Percentiles rank a stretch among this genome's conserved stretches.
These are phyloP conservation scores for Anableps anableps DNA, from an alignment of 2,797 vertebrate species.

Conservation along the genomic window DNA sequence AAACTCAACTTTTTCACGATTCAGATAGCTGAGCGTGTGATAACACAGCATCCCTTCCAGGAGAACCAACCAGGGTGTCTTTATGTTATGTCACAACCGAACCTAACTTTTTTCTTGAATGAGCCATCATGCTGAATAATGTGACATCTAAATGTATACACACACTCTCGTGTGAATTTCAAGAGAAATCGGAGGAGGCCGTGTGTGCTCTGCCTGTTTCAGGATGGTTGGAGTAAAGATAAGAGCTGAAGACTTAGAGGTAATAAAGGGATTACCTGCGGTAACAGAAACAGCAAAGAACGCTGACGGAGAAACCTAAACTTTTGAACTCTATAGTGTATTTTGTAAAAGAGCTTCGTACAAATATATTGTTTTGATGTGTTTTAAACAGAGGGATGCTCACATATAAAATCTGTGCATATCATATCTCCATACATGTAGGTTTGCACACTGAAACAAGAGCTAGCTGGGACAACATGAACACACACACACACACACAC, in stretches of 20 bases:
- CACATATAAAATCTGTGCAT: not conserved
- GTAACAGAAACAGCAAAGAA: not conserved
- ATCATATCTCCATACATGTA: not conserved
- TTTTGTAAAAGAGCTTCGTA: not conserved
- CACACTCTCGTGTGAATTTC: not conserved
- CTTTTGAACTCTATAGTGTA: constrained; percentile 1
- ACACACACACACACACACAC: constrained; percentile 24
- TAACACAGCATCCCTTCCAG: not conserved
- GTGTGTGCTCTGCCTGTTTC: constrained; percentile 1
- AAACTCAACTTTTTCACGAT: not conserved
- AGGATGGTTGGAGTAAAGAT: not conserved
- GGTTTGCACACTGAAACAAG: not conserved
- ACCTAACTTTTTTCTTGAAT: not conserved
- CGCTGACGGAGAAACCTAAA: not conserved
- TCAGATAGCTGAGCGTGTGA: not conserved
- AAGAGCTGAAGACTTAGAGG: not conserved
- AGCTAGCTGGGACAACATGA: constrained; percentile 18
- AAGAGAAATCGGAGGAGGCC: not conserved
- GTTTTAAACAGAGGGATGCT: too few species aligned
- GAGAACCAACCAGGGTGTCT: not conserved
- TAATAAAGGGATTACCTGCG: constrained; percentile 11
- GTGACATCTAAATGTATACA: not conserved
- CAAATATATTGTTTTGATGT: not conserved
- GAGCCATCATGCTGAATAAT: not conserved
- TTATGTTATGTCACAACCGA: not conserved